phyloP scores from a whole-genome alignment of 2,113 vertebrate species.

The Alosa alosa region DNA sequence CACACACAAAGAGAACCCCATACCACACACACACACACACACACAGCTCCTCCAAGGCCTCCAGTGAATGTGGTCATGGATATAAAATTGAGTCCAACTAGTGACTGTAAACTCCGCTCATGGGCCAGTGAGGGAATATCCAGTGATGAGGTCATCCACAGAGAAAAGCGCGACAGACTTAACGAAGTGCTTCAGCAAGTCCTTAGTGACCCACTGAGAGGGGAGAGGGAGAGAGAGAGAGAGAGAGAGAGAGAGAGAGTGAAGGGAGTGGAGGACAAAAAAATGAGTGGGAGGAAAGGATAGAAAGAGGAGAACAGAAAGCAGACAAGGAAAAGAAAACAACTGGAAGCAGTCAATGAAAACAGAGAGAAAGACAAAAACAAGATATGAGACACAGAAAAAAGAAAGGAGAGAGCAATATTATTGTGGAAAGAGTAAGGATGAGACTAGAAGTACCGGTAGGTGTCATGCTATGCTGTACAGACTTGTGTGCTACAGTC shows the following conservation, averaged over 20 bases:
- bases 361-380: background rate
- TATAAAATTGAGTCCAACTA: constrained; percentile 10
- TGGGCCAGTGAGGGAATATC: constrained; percentile 34
- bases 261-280: background rate
- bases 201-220: background rate
- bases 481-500: no score
- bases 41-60: background rate
- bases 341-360: constrained; percentile 6
- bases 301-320: background rate
- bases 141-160: constrained; percentile 23
- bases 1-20: constrained; percentile 22
- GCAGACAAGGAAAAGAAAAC: background rate
- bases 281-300: background rate
- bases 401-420: background rate
- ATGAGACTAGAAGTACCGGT: background rate
- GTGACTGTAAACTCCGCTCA: constrained; percentile 5
- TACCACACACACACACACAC: background rate
- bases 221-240: background rate
- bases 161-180: background rate
- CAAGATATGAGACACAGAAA: background rate
- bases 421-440: background rate
- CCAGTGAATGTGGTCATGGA: constrained; percentile 11
- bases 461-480: background rate
- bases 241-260: background rate
- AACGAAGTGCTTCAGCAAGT: background rate